Evolutionary conservation across 2,113 vertebrate genomes (phyloP).

Genomic region (Rutilus rutilus): DNA sequence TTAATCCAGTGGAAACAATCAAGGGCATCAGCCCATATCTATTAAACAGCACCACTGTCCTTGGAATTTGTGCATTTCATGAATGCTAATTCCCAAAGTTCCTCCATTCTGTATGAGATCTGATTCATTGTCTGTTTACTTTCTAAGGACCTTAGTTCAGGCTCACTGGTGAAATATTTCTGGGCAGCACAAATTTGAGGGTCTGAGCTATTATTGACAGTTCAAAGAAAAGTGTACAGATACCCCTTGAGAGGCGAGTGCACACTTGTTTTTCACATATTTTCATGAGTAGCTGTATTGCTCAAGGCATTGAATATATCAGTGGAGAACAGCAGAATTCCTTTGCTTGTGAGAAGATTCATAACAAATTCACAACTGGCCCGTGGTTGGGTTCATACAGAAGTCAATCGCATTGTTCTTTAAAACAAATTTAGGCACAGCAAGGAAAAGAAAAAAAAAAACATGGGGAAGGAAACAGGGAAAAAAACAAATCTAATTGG

Average conservation of each 20-base stretch:
- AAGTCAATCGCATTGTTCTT: neutral
- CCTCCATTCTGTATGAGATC: neutral
- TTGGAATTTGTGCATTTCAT: conserved; percentile 12
- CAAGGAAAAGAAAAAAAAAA: neutral
- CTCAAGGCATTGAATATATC: neutral
- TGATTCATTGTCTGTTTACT: conserved; percentile 16
- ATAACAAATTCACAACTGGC: neutral
- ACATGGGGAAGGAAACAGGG: neutral
- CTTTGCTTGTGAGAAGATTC: neutral
- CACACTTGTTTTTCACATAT: conserved; percentile 3
- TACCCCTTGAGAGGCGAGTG: neutral
- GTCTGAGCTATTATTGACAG: neutral
- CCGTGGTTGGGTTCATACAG: neutral
- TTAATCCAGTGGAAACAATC: conserved; percentile 14
- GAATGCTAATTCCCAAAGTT: neutral
- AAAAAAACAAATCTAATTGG: neutral
- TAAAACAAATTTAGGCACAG: neutral
- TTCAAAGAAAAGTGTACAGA: conserved; percentile 23
- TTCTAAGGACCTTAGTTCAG: neutral
- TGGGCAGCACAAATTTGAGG: neutral
- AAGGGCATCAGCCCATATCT: conserved; percentile 5
- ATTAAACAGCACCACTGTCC: neutral
- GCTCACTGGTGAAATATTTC: conserved; percentile 5
- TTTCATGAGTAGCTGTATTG: neutral
- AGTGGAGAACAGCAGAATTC: neutral